A percentile compares a stretch with the other conserved stretches of the same genome.
Conservation (phyloP, 2,113 vertebrate genomes). For the Falcunculus frontatus region DNA sequence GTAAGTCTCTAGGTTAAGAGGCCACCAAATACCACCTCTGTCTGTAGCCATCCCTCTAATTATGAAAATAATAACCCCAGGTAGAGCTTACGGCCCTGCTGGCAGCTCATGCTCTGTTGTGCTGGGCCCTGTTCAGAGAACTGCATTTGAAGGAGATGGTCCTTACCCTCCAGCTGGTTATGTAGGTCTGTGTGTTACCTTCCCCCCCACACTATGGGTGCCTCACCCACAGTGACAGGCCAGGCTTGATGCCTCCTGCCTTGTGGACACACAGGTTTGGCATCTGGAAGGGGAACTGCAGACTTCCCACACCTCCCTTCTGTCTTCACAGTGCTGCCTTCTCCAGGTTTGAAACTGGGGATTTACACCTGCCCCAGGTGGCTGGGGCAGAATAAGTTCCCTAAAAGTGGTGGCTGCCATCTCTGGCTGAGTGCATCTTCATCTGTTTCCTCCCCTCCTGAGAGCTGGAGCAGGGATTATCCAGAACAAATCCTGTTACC, state of each 20-base stretch:
- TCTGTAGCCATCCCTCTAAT: neutral
- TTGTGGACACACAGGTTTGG: neutral
- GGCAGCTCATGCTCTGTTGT: neutral
- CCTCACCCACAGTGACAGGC: neutral
- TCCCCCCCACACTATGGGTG: accelerated
- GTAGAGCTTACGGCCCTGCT: neutral
- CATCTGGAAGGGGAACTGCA: neutral
- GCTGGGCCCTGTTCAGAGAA: neutral
- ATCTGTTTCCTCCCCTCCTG: neutral
- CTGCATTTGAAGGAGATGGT: neutral
- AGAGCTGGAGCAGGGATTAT: neutral
- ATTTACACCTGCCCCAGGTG: neutral
- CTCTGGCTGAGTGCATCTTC: neutral
- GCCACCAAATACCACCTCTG: neutral
- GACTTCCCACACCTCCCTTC: neutral
- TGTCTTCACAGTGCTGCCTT: neutral
- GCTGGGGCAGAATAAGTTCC: neutral
- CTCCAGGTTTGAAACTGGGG: neutral
- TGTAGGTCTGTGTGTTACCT: neutral
- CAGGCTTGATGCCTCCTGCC: neutral
- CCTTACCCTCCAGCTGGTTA: neutral
- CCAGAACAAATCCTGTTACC: conserved; percentile 19
- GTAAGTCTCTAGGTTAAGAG: neutral
- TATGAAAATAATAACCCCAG: neutral
- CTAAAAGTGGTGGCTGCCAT: neutral